Evolutionary conservation across 2,888 invertebrate genomes (phyloP).

Genomic region (Acheta domesticus): DNA sequence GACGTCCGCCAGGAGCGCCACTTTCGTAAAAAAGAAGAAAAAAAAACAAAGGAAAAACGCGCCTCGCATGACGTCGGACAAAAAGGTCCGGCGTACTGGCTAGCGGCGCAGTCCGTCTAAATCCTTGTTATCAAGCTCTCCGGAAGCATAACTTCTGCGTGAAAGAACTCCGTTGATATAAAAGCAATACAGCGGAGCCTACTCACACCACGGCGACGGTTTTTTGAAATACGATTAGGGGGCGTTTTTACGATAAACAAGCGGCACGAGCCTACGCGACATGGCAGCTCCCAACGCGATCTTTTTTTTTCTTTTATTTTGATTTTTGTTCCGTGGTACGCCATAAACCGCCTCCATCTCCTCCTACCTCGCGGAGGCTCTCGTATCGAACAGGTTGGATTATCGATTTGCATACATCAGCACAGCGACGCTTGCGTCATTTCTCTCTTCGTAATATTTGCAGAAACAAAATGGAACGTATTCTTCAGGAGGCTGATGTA

Average conservation of each 20-base stretch:
- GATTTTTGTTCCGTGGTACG: background rate
- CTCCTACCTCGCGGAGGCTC: background rate
- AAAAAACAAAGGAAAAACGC: no score
- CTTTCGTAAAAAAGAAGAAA: no score
- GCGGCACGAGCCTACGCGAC: background rate
- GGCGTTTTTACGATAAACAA: background rate
- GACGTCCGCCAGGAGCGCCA: no score
- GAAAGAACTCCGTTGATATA: constrained; percentile 10
- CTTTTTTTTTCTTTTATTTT: no score
- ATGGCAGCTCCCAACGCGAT: background rate
- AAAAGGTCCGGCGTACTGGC: background rate
- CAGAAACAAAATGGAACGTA: constrained; percentile 18
- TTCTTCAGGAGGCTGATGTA: background rate
- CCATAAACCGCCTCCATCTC: background rate
- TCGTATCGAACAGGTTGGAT: background rate
- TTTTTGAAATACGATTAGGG: constrained; percentile 5
- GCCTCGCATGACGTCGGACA: background rate
- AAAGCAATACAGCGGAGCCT: background rate
- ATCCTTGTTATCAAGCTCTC: background rate
- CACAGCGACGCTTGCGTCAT: background rate
- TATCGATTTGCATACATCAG: constrained; percentile 18
- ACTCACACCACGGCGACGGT: background rate
- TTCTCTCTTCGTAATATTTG: constrained; percentile 10
- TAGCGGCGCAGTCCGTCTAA: background rate
- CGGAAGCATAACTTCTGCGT: constrained; percentile 10